These are phyloP conservation scores for Tragelaphus strepsiceros DNA, from an alignment of 2,113 vertebrate species.

Conservation along the genomic window DNA sequence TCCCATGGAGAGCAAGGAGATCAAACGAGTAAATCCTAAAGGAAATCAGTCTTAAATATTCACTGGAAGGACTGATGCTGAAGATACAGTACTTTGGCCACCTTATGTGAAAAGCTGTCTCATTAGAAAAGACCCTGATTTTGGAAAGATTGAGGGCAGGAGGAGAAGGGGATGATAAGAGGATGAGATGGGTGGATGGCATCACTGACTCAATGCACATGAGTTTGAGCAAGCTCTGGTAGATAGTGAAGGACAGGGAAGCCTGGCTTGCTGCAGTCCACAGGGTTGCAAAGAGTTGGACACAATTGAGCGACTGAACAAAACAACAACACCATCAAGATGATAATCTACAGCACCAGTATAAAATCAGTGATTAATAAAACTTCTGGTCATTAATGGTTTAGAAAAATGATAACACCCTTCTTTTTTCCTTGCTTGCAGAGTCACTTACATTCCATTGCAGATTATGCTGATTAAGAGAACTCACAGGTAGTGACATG, in stretches of 20 bases:
- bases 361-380: neutral
- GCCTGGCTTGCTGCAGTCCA: accelerated
- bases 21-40: neutral
- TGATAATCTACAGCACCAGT: neutral
- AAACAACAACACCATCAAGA: neutral
- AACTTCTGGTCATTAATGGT: neutral
- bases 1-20: neutral
- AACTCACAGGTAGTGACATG: neutral
- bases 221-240: neutral
- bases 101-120: neutral
- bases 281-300: neutral
- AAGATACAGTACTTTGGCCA: neutral
- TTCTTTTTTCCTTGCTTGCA: neutral
- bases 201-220: neutral
- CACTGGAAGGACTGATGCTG: neutral
- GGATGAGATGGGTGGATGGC: neutral
- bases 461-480: neutral
- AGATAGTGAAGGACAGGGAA: neutral
- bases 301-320: neutral
- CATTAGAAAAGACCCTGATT: neutral
- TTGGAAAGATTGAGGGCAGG: neutral
- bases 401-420: neutral
- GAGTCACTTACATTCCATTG: neutral
- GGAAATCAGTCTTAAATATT: neutral
- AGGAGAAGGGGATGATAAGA: neutral